A percentile compares a stretch with the other conserved stretches of the same genome.
Evolutionary conservation across 2,888 invertebrate genomes (phyloP).

Genomic region (Yponomeuta sedellus): DNA sequence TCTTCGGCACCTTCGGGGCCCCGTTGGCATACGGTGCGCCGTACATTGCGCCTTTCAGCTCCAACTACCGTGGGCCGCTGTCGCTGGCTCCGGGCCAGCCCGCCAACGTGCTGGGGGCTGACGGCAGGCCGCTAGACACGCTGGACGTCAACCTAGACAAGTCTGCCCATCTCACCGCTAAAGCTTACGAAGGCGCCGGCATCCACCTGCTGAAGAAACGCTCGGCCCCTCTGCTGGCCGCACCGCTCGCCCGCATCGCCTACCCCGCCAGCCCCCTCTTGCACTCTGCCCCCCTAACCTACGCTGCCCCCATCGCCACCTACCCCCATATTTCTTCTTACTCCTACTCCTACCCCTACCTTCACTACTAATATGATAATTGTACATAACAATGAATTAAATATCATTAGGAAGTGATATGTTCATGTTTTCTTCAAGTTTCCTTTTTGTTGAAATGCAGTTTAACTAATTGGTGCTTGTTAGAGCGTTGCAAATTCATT

Average conservation of each 20-base stretch:
- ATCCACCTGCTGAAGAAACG: constrained; percentile 50
- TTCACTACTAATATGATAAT: background rate
- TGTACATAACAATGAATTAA: background rate
- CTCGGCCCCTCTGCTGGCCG: constrained; percentile 22
- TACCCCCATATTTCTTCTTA: constrained; percentile 22
- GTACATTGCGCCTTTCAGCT: constrained; percentile 42
- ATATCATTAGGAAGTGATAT: background rate
- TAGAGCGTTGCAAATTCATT: background rate
- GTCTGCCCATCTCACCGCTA: constrained; percentile 57
- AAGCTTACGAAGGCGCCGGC: constrained; percentile 41
- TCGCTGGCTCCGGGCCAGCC: constrained; percentile 65
- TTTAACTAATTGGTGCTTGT: background rate
- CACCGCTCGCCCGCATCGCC: constrained; percentile 22
- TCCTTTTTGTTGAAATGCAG: background rate
- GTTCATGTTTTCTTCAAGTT: background rate
- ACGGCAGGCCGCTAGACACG: constrained; percentile 65
- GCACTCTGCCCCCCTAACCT: constrained; percentile 37
- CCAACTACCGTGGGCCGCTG: constrained; percentile 62
- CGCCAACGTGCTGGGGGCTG: constrained; percentile 57
- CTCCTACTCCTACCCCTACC: constrained; percentile 9
- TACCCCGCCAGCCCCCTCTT: constrained; percentile 23
- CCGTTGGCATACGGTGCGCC: constrained; percentile 45
- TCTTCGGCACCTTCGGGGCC: constrained; percentile 29
- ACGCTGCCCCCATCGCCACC: constrained; percentile 39
- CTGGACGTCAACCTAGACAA: constrained; percentile 66